Base-by-base conservation (phyloP, 23 tunicate genomes). In the Ascidia mentula region DNA sequence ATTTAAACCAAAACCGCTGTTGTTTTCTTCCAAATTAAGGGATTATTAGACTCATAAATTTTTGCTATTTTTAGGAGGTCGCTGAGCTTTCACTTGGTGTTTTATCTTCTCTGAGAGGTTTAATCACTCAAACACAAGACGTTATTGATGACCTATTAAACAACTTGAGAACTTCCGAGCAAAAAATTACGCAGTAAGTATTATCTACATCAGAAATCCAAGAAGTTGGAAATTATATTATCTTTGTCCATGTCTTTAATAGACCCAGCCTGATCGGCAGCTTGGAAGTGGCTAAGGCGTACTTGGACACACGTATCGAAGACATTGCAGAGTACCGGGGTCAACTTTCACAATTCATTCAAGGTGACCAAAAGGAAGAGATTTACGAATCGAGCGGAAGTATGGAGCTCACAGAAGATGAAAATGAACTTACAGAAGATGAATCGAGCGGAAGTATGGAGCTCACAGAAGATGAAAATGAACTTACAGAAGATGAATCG, bases 281-380 rank as follows among this genome's bases (percentile, higher is more conserved):
- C 13, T 53, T 53, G 65, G 65, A 53, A 53, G 65, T 53, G 28
- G 65, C 13, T 28, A 53, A 53, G 24, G 65, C 65, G 2, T 53
- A 53, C 24, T 9, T 53, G 65, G 65, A 53, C 65, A 53, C 65
- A 20, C 65, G 65, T 1, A 53, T 53, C 65, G 65, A 53, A 53
- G 65, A 9, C 4, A 53, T 53, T 3, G 65, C 65, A 3, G 2
- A 20, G 22, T 53, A 6, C 13, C 65, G 24, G 13, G 65, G 24
- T 28, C 65, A 53, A 53, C 65, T 53, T 20, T n/a, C n/a, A n/a
- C n/a, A n/a, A n/a, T n/a, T n/a, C n/a, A n/a, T n/a, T n/a, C n/a
- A n/a, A n/a, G n/a, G n/a, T n/a, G n/a, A n/a, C n/a, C n/a, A n/a
- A n/a, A n/a, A n/a, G n/a, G n/a, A n/a, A n/a, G n/a, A n/a, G n/a